phyloP scores from a whole-genome alignment of 1,140 invertebrate species.

The Nasonia giraulti region DNA sequence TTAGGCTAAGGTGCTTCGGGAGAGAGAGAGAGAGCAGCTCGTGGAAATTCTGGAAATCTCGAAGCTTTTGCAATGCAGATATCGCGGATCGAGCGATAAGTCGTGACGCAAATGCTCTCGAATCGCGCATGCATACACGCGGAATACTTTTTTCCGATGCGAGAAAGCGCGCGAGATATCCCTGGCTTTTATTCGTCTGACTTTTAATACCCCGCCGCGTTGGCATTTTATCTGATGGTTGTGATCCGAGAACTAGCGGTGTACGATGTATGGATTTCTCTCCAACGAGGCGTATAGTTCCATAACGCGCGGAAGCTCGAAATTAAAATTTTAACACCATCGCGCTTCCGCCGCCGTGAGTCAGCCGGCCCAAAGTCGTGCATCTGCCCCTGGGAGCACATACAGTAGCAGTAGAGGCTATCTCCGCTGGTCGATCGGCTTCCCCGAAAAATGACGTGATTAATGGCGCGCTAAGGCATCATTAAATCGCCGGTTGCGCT shows the following conservation, averaged over 20 bases:
- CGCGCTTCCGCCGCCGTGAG: background rate
- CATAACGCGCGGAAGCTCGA: background rate
- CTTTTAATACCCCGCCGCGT: no score
- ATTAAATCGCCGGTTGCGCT: constrained; percentile 11
- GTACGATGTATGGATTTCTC: background rate
- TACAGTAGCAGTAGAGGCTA: background rate
- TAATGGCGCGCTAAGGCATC: constrained; percentile 24
- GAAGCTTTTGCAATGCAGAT: no score
- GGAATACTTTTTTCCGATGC: background rate
- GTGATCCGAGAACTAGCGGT: no score
- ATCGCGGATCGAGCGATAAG: no score
- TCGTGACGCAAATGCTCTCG: no score
- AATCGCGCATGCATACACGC: background rate
- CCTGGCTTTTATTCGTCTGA: background rate
- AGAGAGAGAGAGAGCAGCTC: background rate
- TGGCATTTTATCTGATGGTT: background rate
- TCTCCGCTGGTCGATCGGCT: constrained; percentile 3
- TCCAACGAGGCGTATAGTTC: background rate
- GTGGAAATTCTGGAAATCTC: background rate
- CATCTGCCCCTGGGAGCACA: background rate
- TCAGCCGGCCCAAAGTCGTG: background rate
- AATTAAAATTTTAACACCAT: background rate
- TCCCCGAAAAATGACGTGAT: constrained; percentile 28
- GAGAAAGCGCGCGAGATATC: background rate
- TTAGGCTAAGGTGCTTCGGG: background rate